A percentile compares a stretch with the other conserved stretches of the same genome.
Conservation (phyloP, 2,888 invertebrate genomes). For the Xylophagus ater region DNA sequence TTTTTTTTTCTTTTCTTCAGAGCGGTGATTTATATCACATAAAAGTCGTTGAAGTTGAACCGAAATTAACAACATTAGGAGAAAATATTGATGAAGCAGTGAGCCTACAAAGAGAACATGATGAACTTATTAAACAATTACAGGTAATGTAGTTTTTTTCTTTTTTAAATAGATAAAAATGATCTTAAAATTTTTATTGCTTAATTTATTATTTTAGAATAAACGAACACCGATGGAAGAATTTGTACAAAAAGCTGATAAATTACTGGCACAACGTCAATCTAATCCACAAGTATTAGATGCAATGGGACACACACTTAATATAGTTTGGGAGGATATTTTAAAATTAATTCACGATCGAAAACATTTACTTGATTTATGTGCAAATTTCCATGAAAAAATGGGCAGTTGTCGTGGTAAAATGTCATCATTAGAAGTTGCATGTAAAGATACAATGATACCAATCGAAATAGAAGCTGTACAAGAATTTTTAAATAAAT, state of each 20-base stretch:
- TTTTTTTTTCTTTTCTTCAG: constrained; percentile 42
- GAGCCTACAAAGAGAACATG: constrained; percentile 64
- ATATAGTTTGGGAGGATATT: constrained; percentile 71
- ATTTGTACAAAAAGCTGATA: constrained; percentile 75
- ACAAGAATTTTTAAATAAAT: constrained; percentile 54
- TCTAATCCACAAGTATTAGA: constrained; percentile 70
- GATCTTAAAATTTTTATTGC: not conserved
- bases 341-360: constrained; percentile 65
- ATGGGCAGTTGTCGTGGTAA: constrained; percentile 56
- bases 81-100: constrained; percentile 62
- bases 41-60: constrained; percentile 75
- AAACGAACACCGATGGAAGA: constrained; percentile 84
- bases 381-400: constrained; percentile 65
- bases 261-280: constrained; percentile 63
- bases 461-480: constrained; percentile 64
- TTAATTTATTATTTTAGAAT: constrained; percentile 44
- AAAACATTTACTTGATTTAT: constrained; percentile 63
- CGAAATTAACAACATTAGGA: constrained; percentile 71
- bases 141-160: constrained; percentile 46
- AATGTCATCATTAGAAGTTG: constrained; percentile 56
- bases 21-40: constrained; percentile 71
- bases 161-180: not conserved
- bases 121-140: constrained; percentile 70
- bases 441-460: constrained; percentile 53
- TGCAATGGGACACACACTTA: constrained; percentile 75